Conservation (phyloP, 2,797 vertebrate genomes). For the Champsocephalus esox region DNA sequence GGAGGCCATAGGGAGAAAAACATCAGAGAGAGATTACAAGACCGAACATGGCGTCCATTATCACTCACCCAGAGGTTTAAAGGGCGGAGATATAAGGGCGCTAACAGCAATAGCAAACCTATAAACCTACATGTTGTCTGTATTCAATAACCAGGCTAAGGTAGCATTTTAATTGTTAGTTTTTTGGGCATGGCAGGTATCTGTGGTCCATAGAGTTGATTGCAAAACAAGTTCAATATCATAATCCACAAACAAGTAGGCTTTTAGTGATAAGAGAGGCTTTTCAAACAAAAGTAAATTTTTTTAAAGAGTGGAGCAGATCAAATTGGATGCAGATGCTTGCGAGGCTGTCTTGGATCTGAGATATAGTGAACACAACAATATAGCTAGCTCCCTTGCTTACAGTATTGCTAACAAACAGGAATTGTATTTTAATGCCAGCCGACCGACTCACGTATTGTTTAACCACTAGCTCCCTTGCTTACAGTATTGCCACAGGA, state of each 20-base stretch:
- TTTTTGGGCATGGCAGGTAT: not conserved
- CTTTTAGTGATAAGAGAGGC: not conserved
- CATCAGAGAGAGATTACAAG: conserved; percentile 45
- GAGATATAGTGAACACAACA: too few relatives aligned
- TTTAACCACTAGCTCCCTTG: too few relatives aligned
- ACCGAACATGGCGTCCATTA: conserved; percentile 53
- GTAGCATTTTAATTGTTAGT: not conserved
- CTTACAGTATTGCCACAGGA: too few relatives aligned
- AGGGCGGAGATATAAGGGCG: conserved; percentile 5
- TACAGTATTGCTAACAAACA: too few relatives aligned
- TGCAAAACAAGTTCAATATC: not conserved
- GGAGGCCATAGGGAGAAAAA: conserved; percentile 38
- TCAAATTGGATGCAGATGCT: conserved; percentile 22
- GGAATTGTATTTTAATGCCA: too few relatives aligned
- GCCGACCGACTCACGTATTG: too few relatives aligned
- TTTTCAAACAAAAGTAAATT: not conserved
- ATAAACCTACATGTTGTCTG: not conserved
- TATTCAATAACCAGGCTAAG: not conserved
- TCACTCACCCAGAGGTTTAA: conserved; percentile 32
- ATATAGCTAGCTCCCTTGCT: too few relatives aligned
- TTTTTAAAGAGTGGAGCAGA: not conserved
- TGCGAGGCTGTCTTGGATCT: too few relatives aligned
- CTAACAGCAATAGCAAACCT: not conserved
- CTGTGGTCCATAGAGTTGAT: not conserved
- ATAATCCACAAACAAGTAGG: not conserved